Evolutionary conservation across 2,113 vertebrate species (phyloP), one percentile per base, ranked within the genome.

Genomic region (Pollachius pollachius): DNA sequence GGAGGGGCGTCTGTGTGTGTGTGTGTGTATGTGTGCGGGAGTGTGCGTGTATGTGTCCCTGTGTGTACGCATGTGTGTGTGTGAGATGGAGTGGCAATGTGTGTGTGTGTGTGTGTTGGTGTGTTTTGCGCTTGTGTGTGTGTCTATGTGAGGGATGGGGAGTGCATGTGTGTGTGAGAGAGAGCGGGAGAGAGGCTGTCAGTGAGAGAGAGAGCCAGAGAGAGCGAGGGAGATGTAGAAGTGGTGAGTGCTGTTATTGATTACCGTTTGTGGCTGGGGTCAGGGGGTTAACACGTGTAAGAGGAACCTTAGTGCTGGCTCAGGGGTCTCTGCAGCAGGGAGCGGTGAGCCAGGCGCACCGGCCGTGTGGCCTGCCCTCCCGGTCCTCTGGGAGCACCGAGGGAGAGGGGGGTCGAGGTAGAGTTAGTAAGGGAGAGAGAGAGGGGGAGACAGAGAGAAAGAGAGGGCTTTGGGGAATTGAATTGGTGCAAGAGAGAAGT

Each of bases 231-330:
- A 54, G n/a, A 59, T 37, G 23, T 62, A 74, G 65, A 59, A 19
- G 63, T 77, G 65, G 65, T 65, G 60, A 74, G 56, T 21, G 70
- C 62, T 69, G 58, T 68, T 80, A 80, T 81, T 81, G 80, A 85
- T 88, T 73, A 71, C 68, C 69, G 75, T 79, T 79, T 75, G 79
- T 60, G 77, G 65, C 65, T 59, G 68, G 74, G 85, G 82, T 79
- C 82, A 82, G 65, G 71, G 74, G 76, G 78, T 85, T 83, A 81
- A 85, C 81, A 70, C 56, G 75, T 76, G 81, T 81, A 82, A 82
- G 81, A 77, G 77, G 73, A 81, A 72, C 72, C 75, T 68, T 80
- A 80, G 73, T 83, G 79, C 67, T 60, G 68, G 25, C 54, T 59
- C 52, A 59, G 60, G 27, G 13, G 57, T 41, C 37, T 41, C 58